Evolutionary conservation across 2,797 vertebrate genomes (phyloP).

Genomic region (Diplodus sargus): DNA sequence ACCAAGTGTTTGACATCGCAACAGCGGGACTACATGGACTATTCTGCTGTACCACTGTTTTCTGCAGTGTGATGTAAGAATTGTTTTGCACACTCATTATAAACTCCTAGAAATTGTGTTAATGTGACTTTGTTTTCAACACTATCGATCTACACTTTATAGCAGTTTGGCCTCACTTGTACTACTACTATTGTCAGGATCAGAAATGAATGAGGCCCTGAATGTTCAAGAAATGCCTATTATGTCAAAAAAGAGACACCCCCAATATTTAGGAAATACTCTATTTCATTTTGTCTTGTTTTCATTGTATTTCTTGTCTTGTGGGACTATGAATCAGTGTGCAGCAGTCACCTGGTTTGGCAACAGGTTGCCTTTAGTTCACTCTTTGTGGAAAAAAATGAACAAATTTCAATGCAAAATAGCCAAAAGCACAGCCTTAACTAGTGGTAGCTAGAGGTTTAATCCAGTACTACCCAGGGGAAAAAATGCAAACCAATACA

Average conservation of each 20-base stretch:
- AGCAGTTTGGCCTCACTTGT: conserved; percentile 3
- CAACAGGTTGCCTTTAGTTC: background rate
- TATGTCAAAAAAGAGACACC: background rate
- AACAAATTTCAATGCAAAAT: background rate
- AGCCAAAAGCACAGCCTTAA: background rate
- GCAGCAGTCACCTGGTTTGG: background rate
- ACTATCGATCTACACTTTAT: conserved; percentile 20
- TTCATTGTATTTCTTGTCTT: background rate
- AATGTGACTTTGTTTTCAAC: conserved; percentile 51
- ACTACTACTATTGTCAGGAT: background rate
- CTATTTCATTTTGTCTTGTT: background rate
- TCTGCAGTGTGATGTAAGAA: conserved; percentile 15
- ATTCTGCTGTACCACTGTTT: conserved; percentile 6
- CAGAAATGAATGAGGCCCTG: background rate
- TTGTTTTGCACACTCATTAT: conserved; percentile 48
- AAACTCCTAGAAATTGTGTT: conserved; percentile 24
- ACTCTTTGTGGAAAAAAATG: background rate
- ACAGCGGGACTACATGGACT: conserved; percentile 7
- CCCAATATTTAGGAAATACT: background rate
- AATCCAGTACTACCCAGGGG: background rate
- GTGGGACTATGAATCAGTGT: background rate
- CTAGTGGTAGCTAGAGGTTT: background rate
- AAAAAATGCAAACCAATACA: background rate
- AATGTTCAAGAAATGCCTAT: conserved; percentile 3
- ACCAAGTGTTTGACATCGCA: conserved; percentile 11